Base-by-base conservation (phyloP, 1,140 invertebrate species). In the Cherax destructor region DNA sequence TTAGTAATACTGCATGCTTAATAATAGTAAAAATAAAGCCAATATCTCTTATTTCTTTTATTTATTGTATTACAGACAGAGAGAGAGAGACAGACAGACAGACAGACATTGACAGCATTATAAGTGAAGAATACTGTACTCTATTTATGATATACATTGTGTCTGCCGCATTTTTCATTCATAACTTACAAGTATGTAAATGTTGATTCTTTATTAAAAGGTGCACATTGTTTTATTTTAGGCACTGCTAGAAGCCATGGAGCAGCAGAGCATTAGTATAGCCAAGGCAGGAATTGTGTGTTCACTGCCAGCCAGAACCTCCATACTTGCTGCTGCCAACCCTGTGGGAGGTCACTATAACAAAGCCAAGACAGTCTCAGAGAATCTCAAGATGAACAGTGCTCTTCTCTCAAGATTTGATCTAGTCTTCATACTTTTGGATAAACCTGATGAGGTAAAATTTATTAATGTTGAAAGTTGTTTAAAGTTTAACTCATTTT, bases 331-430 rank as follows among this genome's bases (percentile, higher is more conserved):
- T 76, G 98, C 98, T 56, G 98, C 98, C 21, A 99, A 99, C 96
- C 98, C 98, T 9, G 96, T 96, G 16, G 96, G 96, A 56, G 98
- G 98, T 41, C 97, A 97, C 93, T 99, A 99, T 94, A 97, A 99
- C 94, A 95, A 97, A 94, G 96, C 96, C 0, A 99, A 98, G 95
- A 98, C 97, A 65, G 96, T 99, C 3, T 95, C 96, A 9, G 98
- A 99, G 95, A 99, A 99, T 95, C 95, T 99, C 83, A 97, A 97
- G 94, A 96, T 99, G 92, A 96, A 96, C 91, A 96, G 97, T 50
- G 96, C 98, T 4, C 95, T 99, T 79, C 94, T 99, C 5, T 99
- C 98, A 6, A 95, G 98, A 95, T 99, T 99, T 95, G 98, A 99
- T 95, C 95, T 99, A 74, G 96, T 99, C 69, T 99, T 99, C 94